These are phyloP conservation scores for Dione vanillae DNA, from an alignment of 2,888 invertebrate genomes.

Conservation along the genomic window DNA sequence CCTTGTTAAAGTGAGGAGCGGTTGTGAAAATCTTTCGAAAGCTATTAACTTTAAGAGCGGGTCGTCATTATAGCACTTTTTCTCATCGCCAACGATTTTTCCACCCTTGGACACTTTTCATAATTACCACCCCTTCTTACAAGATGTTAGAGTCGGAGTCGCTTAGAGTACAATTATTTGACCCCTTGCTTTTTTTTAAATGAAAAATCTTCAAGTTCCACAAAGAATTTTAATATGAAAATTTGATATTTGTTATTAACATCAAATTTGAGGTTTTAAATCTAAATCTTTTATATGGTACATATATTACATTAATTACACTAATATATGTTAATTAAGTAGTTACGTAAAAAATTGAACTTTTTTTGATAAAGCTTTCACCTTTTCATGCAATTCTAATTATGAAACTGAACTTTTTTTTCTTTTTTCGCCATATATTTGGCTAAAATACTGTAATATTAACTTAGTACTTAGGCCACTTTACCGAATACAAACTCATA, in stretches of 20 bases:
- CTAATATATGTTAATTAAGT: too few relatives aligned
- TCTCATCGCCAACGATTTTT: constrained; percentile 73
- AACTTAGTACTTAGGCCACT: background rate
- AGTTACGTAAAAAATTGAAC: too few relatives aligned
- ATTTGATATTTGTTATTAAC: too few relatives aligned
- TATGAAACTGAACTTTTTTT: too few relatives aligned
- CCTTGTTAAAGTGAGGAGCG: constrained; percentile 34
- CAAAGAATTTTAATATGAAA: background rate
- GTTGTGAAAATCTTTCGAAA: constrained; percentile 70
- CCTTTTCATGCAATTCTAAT: too few relatives aligned
- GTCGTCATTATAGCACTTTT: constrained; percentile 78
- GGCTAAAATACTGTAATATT: too few relatives aligned
- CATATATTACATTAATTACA: too few relatives aligned
- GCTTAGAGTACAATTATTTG: constrained; percentile 63
- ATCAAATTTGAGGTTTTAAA: too few relatives aligned
- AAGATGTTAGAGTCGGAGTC: constrained; percentile 74
- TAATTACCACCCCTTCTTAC: constrained; percentile 74
- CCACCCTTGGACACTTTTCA: constrained; percentile 80
- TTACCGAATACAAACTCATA: background rate
- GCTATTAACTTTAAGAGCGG: constrained; percentile 81
- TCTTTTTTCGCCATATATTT: too few relatives aligned
- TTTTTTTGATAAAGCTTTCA: too few relatives aligned
- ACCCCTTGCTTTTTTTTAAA: constrained; percentile 12
- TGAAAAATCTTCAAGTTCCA: background rate
- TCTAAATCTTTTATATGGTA: too few relatives aligned